These are phyloP conservation scores for Anguilla obscura DNA, from an alignment of 2,797 vertebrate genomes.

Conservation along the genomic window DNA sequence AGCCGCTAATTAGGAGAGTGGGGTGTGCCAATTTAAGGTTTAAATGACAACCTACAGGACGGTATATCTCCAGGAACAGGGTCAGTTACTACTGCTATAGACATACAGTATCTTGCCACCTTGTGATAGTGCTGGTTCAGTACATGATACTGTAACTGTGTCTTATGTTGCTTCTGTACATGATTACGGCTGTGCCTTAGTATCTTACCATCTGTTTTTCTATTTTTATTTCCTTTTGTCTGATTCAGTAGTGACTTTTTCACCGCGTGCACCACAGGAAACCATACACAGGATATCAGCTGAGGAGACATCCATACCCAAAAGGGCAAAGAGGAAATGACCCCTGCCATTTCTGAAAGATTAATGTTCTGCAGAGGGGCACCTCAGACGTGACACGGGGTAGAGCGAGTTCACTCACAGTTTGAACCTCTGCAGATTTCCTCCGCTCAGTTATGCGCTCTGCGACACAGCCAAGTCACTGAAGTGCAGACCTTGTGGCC, in stretches of 20 bases:
- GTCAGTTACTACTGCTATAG: neutral
- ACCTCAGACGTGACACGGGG: neutral
- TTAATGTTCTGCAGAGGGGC: slow-evolving; percentile 3
- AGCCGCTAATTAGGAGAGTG: too few relatives aligned
- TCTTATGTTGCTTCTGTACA: neutral
- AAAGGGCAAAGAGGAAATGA: slow-evolving; percentile 8
- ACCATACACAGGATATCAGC: neutral
- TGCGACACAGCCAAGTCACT: neutral
- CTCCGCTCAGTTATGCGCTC: too few relatives aligned
- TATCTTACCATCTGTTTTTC: neutral
- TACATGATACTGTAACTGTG: neutral
- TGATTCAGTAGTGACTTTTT: neutral
- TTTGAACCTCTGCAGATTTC: neutral
- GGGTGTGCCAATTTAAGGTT: too few relatives aligned
- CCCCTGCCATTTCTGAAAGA: slow-evolving; percentile 19
- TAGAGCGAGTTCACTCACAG: neutral
- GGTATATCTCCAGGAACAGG: too few relatives aligned
- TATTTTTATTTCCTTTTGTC: neutral
- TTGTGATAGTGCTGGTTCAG: neutral
- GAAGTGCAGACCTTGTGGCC: neutral
- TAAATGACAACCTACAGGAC: neutral
- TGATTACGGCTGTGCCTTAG: neutral
- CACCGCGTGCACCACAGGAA: neutral
- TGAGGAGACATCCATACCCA: neutral
- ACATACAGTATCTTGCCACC: too few relatives aligned